phyloP scores from a whole-genome alignment of 2,113 vertebrate genomes.

The Oceanites oceanicus region DNA sequence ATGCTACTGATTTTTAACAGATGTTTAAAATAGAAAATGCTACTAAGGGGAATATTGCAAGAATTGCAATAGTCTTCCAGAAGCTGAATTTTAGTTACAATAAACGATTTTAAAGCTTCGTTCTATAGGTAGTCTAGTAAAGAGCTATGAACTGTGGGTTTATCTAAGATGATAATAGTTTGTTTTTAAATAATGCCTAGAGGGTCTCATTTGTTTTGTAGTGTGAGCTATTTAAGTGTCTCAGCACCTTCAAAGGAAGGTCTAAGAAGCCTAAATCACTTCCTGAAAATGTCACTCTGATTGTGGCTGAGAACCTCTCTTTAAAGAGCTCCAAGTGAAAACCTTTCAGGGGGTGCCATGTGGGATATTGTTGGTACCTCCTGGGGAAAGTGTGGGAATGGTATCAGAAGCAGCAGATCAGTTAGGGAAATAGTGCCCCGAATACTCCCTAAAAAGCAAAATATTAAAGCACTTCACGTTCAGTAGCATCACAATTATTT shows the following conservation, averaged over 20 bases:
- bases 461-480: neutral
- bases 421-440: neutral
- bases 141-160: neutral
- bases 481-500: neutral
- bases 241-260: neutral
- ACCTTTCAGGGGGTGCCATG: neutral
- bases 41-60: neutral
- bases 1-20: constrained; percentile 57
- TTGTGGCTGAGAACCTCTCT: neutral
- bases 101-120: neutral
- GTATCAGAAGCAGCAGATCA: neutral
- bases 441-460: neutral
- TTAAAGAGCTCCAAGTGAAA: neutral
- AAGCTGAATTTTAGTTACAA: constrained; percentile 25
- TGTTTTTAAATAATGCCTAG: neutral
- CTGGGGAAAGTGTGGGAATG: neutral
- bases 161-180: neutral
- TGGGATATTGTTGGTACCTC: neutral
- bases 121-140: neutral
- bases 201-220: neutral
- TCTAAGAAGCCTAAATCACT: neutral
- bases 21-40: constrained; percentile 44
- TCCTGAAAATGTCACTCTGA: neutral
- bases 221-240: neutral
- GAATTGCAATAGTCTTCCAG: neutral